Conservation (phyloP, 2,797 vertebrate species). For the Netta rufina region DNA sequence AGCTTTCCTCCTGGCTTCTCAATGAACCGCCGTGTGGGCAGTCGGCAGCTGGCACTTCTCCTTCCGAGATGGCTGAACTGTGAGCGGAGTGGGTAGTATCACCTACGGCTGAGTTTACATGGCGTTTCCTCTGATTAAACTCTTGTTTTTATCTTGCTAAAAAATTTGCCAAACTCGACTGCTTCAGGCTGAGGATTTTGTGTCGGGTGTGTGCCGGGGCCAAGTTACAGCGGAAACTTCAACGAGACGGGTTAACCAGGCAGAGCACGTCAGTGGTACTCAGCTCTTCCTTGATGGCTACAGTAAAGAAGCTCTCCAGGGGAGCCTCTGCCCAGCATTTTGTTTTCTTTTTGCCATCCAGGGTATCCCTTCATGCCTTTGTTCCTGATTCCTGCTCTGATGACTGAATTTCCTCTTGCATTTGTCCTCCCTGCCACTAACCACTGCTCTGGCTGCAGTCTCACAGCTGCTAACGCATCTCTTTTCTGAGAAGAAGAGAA, state of each 20-base stretch:
- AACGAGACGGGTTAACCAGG: background rate
- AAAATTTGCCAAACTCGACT: background rate
- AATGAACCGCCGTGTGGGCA: slow-evolving; percentile 54
- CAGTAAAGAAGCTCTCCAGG: background rate
- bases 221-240: background rate
- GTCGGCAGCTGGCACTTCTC: slow-evolving; percentile 36
- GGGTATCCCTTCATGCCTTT: background rate
- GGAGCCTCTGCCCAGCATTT: background rate
- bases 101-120: slow-evolving; percentile 9
- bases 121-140: slow-evolving; percentile 43
- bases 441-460: background rate
- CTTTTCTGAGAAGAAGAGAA: background rate
- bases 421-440: background rate
- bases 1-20: slow-evolving; percentile 33
- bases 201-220: background rate
- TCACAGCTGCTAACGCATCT: background rate
- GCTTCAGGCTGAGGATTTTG: background rate
- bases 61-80: slow-evolving; percentile 35
- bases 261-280: background rate
- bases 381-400: background rate
- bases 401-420: background rate
- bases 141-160: background rate
- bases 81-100: slow-evolving; percentile 55
- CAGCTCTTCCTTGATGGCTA: rapidly evolving
- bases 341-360: background rate